A percentile compares a stretch with the other conserved stretches of the same genome.
Evolutionary conservation across 2,888 invertebrate genomes (phyloP).

Genomic region (Euzophera pinguis): DNA sequence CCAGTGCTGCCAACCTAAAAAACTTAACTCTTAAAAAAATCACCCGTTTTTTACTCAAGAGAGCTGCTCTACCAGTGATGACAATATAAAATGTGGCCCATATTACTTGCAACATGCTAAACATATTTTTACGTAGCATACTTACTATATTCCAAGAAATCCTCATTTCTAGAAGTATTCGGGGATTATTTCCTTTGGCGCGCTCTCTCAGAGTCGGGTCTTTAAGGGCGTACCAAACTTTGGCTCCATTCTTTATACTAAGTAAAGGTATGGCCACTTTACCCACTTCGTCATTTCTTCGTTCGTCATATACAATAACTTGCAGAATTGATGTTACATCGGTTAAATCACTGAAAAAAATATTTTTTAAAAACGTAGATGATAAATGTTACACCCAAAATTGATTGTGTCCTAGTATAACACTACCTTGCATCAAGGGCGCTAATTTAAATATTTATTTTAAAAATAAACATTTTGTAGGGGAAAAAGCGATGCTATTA

Average conservation of each 20-base stretch:
- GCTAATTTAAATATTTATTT: no score
- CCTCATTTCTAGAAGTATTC: conserved; percentile 92
- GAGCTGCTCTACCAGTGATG: no score
- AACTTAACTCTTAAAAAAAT: no score
- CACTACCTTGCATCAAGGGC: no score
- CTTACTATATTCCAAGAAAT: conserved; percentile 92
- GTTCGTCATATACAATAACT: conserved; percentile 96
- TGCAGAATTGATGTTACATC: conserved; percentile 96
- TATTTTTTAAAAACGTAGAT: background rate
- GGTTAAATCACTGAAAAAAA: conserved; percentile 83
- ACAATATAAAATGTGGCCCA: no score
- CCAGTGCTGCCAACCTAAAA: no score
- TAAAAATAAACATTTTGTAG: no score
- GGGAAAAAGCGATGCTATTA: no score
- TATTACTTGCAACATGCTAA: no score
- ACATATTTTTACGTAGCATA: conserved; percentile 16
- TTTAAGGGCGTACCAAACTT: conserved; percentile 96
- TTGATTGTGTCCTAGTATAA: no score
- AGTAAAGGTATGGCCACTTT: conserved; percentile 92
- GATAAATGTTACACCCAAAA: no score
- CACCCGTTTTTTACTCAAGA: no score
- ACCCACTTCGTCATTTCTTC: conserved; percentile 96
- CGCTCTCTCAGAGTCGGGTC: conserved; percentile 91
- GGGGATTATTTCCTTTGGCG: conserved; percentile 91
- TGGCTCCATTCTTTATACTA: conserved; percentile 89